Conservation (phyloP, 2,113 vertebrate genomes). For the Thamnophis sirtalis region DNA sequence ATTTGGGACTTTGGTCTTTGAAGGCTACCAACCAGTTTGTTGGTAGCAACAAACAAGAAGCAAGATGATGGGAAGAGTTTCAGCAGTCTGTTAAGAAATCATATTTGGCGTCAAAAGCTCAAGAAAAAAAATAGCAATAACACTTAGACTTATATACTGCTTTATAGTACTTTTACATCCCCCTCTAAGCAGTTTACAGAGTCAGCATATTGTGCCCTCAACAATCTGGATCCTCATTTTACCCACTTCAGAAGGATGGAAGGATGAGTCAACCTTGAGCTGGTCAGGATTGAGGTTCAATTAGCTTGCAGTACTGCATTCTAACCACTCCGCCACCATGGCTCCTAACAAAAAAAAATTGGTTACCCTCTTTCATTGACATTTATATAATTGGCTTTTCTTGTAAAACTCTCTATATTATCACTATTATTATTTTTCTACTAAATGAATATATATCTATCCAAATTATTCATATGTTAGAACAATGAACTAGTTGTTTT, state of each 20-base stretch:
- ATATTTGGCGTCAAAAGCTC: not conserved
- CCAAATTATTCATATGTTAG: not conserved
- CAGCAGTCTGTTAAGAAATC: not conserved
- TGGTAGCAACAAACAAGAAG: no score
- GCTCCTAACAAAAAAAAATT: no score
- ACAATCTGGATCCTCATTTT: no score
- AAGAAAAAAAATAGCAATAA: not conserved
- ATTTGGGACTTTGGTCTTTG: not conserved
- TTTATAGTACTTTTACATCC: not conserved
- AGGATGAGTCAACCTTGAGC: no score
- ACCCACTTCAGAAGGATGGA: no score
- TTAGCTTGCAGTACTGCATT: no score
- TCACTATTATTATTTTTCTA: no score
- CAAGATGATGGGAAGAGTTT: not conserved
- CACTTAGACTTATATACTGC: not conserved
- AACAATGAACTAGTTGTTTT: not conserved
- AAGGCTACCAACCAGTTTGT: not conserved
- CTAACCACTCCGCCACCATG: no score
- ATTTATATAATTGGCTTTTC: not conserved
- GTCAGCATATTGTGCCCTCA: no score
- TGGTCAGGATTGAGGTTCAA: no score
- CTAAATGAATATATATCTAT: not conserved
- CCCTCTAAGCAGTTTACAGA: no score
- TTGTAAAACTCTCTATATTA: no score
- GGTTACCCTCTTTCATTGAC: not conserved